Percentiles rank a stretch among this genome's conserved stretches.
phyloP scores from a whole-genome alignment of 2,797 vertebrate species.

The Acipenser transmontanus region DNA sequence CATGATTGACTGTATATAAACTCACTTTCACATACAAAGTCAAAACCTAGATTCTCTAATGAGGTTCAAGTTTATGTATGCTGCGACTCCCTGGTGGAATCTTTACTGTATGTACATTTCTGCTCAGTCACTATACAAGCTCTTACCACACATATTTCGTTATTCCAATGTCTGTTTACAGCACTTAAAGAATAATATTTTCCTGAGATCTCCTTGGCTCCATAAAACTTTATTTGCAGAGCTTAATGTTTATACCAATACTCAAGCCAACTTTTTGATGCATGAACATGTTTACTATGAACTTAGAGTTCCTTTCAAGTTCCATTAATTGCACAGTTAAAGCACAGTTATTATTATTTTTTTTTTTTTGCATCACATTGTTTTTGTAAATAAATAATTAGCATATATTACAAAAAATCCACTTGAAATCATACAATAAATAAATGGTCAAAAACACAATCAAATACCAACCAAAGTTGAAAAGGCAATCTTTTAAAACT shows the following conservation, averaged over 20 bases:
- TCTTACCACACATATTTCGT: slow-evolving; percentile 16
- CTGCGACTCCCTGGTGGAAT: background rate
- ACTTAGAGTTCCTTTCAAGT: slow-evolving; percentile 33
- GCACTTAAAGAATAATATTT: slow-evolving; percentile 47
- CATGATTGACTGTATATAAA: background rate
- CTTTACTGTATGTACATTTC: background rate
- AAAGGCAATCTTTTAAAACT: background rate
- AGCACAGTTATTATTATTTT: slow-evolving; percentile 29
- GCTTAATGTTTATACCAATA: slow-evolving; percentile 36
- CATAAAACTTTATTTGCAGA: slow-evolving; percentile 46
- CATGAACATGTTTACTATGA: slow-evolving; percentile 28
- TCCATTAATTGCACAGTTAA: slow-evolving; percentile 41
- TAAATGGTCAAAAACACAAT: background rate
- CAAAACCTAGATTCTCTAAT: too few species aligned
- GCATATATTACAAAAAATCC: slow-evolving; percentile 50
- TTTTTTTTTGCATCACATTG: slow-evolving; percentile 11
- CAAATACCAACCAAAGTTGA: slow-evolving; percentile 13
- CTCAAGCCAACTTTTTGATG: slow-evolving; percentile 11
- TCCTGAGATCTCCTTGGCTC: slow-evolving; percentile 35
- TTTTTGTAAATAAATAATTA: slow-evolving; percentile 34
- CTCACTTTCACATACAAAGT: slow-evolving; percentile 4
- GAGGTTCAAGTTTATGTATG: background rate
- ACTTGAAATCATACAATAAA: background rate
- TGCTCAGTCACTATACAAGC: background rate
- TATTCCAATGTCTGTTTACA: slow-evolving; percentile 35